These are phyloP conservation scores for Drosophila dunni DNA, from an alignment of 1,140 invertebrate species.

Conservation along the genomic window DNA sequence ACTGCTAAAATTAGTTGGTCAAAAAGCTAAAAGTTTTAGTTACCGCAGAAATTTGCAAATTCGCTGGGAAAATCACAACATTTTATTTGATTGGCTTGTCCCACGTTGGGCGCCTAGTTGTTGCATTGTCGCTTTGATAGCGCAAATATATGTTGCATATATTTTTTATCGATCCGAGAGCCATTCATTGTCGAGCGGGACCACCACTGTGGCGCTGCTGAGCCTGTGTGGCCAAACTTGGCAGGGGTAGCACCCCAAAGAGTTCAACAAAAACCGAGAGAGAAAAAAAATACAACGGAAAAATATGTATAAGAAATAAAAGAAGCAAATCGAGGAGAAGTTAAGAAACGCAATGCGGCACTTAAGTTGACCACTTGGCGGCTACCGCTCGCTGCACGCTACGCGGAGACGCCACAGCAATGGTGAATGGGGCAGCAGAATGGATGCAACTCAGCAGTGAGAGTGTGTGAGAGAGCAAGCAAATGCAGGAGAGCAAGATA, in stretches of 20 bases:
- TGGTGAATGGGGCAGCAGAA: background rate
- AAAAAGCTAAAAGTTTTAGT: no score
- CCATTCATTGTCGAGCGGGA: slow-evolving; percentile 47
- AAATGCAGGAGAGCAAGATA: background rate
- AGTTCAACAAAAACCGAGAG: background rate
- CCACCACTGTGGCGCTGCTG: slow-evolving; percentile 24
- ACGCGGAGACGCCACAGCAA: slow-evolving; percentile 47
- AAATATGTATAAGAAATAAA: background rate
- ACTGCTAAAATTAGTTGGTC: no score
- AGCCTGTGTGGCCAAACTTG: slow-evolving; percentile 47
- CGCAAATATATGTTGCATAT: background rate
- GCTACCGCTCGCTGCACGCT: slow-evolving; percentile 71
- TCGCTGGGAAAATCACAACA: background rate
- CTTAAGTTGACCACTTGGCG: slow-evolving; percentile 60
- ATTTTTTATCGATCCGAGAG: slow-evolving; percentile 14
- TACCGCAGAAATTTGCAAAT: background rate
- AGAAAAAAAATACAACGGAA: background rate
- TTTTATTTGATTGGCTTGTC: slow-evolving; percentile 15
- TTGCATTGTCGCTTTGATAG: slow-evolving; percentile 31
- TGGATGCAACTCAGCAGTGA: background rate
- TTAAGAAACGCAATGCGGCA: slow-evolving; percentile 73
- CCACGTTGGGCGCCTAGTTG: slow-evolving; percentile 47
- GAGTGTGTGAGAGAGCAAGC: background rate
- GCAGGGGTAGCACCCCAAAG: slow-evolving; percentile 42
- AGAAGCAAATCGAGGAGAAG: slow-evolving; percentile 3